phyloP scores from a whole-genome alignment of 2,888 invertebrate species.

The Orthosia gothica region DNA sequence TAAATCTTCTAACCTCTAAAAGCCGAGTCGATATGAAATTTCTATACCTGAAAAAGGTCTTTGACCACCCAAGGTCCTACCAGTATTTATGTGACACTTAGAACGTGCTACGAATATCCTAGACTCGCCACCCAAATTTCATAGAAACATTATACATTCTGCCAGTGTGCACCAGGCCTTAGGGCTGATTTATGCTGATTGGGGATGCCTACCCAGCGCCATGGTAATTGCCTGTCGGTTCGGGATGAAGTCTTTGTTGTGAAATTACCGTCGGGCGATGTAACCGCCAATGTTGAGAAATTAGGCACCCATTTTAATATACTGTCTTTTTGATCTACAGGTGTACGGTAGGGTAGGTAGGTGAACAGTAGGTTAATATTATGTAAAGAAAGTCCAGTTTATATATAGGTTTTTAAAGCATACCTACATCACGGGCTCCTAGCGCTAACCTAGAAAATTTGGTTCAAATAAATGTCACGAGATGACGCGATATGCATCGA shows the following conservation, averaged over 20 bases:
- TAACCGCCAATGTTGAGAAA: neutral
- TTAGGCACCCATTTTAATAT: neutral
- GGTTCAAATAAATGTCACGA: no score
- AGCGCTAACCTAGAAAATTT: no score
- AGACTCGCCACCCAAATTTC: neutral
- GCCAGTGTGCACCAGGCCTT: slow-evolving; percentile 11
- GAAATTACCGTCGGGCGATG: slow-evolving; percentile 21
- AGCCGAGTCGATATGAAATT: no score
- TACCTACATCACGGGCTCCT: no score
- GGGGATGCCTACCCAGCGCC: slow-evolving; percentile 23
- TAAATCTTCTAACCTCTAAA: no score
- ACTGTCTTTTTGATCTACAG: neutral
- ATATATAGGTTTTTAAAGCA: no score
- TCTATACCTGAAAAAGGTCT: no score
- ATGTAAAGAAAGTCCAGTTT: neutral
- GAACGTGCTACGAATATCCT: slow-evolving; percentile 21
- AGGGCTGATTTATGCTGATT: slow-evolving; percentile 50
- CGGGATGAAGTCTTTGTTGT: slow-evolving; percentile 35
- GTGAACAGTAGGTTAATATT: neutral
- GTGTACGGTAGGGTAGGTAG: neutral
- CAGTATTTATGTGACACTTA: slow-evolving; percentile 32
- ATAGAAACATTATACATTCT: slow-evolving; percentile 26
- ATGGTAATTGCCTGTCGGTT: slow-evolving; percentile 48
- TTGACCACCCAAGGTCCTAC: no score
- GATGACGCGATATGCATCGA: no score